phyloP scores from a whole-genome alignment of 2,113 vertebrate genomes.

The Naja naja region DNA sequence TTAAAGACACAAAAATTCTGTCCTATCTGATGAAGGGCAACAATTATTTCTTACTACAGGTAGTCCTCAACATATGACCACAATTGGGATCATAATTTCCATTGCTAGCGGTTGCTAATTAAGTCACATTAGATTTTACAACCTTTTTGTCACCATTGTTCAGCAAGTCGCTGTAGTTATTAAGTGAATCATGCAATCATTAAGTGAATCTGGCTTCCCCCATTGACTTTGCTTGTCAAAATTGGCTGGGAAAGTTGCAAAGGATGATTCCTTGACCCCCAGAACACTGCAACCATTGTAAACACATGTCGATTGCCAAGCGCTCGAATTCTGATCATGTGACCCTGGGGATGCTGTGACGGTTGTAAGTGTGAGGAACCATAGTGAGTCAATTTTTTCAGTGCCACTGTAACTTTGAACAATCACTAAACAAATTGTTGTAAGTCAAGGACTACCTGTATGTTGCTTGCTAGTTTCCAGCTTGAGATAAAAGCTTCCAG shows the following conservation, averaged over 20 bases:
- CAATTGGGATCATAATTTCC: not conserved
- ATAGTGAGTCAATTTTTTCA: not conserved
- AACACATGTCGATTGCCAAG: not conserved
- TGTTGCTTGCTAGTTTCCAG: not conserved
- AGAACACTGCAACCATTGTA: not conserved
- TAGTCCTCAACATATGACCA: not conserved
- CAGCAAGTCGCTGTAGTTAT: not conserved
- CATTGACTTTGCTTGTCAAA: not conserved
- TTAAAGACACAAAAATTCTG: not conserved
- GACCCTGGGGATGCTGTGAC: not conserved
- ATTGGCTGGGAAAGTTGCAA: not conserved
- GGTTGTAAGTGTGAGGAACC: not conserved
- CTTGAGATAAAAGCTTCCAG: not conserved
- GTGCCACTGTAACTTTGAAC: not conserved
- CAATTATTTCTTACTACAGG: not conserved
- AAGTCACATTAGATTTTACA: not conserved
- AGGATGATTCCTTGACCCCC: not conserved
- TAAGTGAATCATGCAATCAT: not conserved
- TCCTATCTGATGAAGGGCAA: not conserved
- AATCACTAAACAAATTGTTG: not conserved
- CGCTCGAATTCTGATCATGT: not conserved
- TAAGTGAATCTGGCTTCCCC: not conserved
- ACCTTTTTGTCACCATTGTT: not conserved
- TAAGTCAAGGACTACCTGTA: not conserved
- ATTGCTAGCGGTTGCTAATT: not conserved